Evolutionary conservation across 2,113 vertebrate species (phyloP).

Genomic region (Lepisosteus osseus): DNA sequence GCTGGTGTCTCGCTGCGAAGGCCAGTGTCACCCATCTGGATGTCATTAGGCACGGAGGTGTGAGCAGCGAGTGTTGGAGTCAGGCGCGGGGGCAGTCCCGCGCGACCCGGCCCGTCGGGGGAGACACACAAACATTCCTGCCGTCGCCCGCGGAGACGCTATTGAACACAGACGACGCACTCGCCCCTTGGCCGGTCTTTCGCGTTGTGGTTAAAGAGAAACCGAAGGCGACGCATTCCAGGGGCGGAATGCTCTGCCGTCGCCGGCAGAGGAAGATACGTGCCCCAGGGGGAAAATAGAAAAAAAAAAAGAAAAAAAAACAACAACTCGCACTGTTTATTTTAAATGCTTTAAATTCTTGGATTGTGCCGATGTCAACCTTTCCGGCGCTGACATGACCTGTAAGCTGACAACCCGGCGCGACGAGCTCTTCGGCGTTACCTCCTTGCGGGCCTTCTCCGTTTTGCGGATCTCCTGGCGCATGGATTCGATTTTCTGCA

Average conservation of each 20-base stretch:
- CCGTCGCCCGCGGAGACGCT: slow-evolving; percentile 31
- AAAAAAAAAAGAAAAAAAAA: not conserved
- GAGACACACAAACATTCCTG: slow-evolving; percentile 27
- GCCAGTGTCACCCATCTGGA: slow-evolving; percentile 35
- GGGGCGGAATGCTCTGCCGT: not conserved
- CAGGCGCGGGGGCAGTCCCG: slow-evolving; percentile 6
- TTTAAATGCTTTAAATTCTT: slow-evolving; percentile 9
- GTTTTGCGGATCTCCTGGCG: slow-evolving; percentile 84
- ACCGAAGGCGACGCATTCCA: not conserved
- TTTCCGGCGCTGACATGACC: not conserved
- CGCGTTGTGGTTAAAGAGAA: not conserved
- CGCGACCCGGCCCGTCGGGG: not conserved
- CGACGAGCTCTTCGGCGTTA: slow-evolving; percentile 28
- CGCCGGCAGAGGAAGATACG: not conserved
- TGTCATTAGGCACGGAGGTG: slow-evolving; percentile 28
- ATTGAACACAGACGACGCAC: slow-evolving; percentile 5
- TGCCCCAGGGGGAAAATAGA: not conserved
- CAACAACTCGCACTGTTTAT: not conserved
- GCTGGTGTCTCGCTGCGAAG: slow-evolving; percentile 10
- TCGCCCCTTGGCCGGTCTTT: not conserved
- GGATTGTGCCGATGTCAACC: not conserved
- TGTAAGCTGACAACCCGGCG: not conserved
- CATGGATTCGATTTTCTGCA: slow-evolving; percentile 82
- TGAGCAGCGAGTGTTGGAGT: slow-evolving; percentile 21
- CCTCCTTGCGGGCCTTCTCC: slow-evolving; percentile 89